Conservation (phyloP, 2,888 invertebrate species). For the Ophioninae sp. region DNA sequence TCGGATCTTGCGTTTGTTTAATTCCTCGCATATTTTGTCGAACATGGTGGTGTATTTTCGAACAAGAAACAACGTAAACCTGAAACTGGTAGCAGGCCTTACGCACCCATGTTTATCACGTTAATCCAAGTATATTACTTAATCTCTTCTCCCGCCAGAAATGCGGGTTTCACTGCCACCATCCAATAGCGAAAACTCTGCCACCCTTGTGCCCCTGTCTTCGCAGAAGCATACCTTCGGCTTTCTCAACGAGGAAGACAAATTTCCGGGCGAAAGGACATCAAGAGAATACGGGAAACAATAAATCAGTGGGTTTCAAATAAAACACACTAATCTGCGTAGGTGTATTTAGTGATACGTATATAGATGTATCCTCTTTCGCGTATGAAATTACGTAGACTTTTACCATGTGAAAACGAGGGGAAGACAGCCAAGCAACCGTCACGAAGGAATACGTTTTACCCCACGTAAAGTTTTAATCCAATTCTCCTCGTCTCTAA, state of each 20-base stretch:
- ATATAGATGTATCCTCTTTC: not conserved
- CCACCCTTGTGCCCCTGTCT: not conserved
- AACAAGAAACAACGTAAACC: too few species aligned
- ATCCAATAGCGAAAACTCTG: not conserved
- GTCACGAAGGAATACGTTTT: conserved; percentile 21
- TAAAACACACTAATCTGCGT: not conserved
- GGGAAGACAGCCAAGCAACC: not conserved
- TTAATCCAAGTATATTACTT: not conserved
- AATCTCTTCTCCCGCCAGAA: not conserved
- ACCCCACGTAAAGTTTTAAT: conserved; percentile 17
- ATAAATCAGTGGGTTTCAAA: not conserved
- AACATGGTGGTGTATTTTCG: too few species aligned
- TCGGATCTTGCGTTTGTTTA: too few species aligned
- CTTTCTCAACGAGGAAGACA: not conserved
- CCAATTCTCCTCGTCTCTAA: not conserved
- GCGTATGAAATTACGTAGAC: not conserved
- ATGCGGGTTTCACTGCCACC: not conserved
- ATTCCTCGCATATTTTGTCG: too few species aligned
- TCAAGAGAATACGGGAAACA: not conserved
- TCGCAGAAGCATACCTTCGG: not conserved
- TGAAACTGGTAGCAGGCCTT: too few species aligned
- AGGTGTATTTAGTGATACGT: not conserved
- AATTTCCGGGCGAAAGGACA: not conserved
- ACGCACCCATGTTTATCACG: not conserved
- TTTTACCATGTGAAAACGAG: not conserved